phyloP scores from a whole-genome alignment of 1,140 invertebrate species.

The Aphis craccivora region DNA sequence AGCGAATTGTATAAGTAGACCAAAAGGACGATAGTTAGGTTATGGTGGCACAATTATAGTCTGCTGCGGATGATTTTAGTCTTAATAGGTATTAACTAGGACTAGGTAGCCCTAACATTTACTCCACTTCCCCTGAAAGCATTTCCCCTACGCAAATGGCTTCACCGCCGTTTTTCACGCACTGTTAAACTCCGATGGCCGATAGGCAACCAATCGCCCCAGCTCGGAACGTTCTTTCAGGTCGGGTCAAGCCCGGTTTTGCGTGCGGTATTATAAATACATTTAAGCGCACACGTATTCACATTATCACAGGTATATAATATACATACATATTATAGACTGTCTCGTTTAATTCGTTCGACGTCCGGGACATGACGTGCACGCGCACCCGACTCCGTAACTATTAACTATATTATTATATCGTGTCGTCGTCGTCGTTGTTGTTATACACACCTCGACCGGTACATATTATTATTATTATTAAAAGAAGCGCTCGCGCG shows the following conservation, averaged over 20 bases:
- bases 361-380: slow-evolving; percentile 32
- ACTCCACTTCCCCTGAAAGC: neutral
- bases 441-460: slow-evolving; percentile 15
- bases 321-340: no score
- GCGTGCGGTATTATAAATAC: neutral
- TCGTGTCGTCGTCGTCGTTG: neutral
- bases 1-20: neutral
- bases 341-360: slow-evolving; percentile 31
- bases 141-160: neutral
- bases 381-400: neutral
- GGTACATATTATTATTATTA: neutral
- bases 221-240: neutral
- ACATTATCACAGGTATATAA: neutral
- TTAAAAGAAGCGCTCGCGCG: neutral
- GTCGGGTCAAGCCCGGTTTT: neutral
- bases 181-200: no score
- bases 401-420: slow-evolving; percentile 1
- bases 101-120: neutral
- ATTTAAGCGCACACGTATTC: neutral
- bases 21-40: neutral
- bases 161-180: neutral
- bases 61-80: no score
- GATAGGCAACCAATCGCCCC: no score
- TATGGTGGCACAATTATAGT: neutral
- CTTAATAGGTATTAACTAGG: no score